phyloP scores from a whole-genome alignment of 2,888 invertebrate genomes.

The Chironomus tentans region DNA sequence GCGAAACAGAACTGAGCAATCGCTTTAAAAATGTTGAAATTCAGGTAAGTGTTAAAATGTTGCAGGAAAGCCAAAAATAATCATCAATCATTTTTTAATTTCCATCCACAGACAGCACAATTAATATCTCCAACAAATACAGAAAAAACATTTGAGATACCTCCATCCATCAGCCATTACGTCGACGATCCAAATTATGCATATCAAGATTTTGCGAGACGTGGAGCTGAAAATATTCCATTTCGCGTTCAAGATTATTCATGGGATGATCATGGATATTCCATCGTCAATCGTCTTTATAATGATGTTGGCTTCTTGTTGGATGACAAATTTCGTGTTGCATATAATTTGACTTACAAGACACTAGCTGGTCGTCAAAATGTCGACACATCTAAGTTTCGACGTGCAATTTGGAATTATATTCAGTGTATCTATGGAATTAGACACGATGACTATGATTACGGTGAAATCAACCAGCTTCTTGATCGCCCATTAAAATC shows the following conservation, averaged over 20 bases:
- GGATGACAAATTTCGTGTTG: conserved; percentile 77
- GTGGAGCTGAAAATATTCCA: conserved; percentile 49
- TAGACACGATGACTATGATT: conserved; percentile 82
- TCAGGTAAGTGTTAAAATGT: conserved; percentile 52
- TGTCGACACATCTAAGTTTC: conserved; percentile 76
- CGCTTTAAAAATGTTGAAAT: conserved; percentile 42
- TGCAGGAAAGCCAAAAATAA: conserved; percentile 49
- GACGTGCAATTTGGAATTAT: conserved; percentile 84
- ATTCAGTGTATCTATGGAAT: conserved; percentile 79
- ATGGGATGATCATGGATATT: conserved; percentile 85
- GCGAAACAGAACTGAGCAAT: conserved; percentile 41
- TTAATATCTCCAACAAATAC: conserved; percentile 49
- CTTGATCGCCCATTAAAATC: conserved; percentile 70
- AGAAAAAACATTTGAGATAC: conserved; percentile 45
- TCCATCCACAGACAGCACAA: conserved; percentile 51
- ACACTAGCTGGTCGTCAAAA: conserved; percentile 74
- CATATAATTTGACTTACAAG: conserved; percentile 75
- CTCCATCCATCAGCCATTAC: conserved; percentile 60
- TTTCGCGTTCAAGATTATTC: conserved; percentile 72
- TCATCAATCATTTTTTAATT: neutral
- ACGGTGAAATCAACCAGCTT: conserved; percentile 73
- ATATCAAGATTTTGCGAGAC: conserved; percentile 72
- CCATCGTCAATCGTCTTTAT: conserved; percentile 72
- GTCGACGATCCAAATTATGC: conserved; percentile 64
- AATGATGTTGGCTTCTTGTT: conserved; percentile 70